A percentile compares a stretch with the other conserved stretches of the same genome.
Conservation (phyloP, 2,797 vertebrate genomes). For the Molossus alvarezi region DNA sequence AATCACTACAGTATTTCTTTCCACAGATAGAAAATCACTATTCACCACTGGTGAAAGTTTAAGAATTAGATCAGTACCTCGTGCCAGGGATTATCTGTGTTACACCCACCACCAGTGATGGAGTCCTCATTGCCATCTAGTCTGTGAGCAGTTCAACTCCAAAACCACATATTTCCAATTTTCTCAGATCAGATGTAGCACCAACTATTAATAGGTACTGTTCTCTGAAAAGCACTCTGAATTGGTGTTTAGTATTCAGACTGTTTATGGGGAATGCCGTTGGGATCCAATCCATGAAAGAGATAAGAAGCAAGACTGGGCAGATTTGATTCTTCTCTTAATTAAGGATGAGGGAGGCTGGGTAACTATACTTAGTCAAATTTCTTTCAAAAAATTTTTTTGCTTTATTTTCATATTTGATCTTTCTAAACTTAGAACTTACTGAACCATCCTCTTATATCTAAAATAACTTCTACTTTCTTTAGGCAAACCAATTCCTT, state of each 20-base stretch:
- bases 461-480: conserved; percentile 18
- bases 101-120: not conserved
- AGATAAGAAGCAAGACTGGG: not conserved
- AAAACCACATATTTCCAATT: not conserved
- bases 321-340: conserved; percentile 19
- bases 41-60: not conserved
- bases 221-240: conserved; percentile 32
- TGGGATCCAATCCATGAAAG: not conserved
- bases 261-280: not conserved
- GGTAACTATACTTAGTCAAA: conserved; percentile 5
- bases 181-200: not conserved
- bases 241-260: not conserved
- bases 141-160: not conserved
- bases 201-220: not conserved
- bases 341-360: not conserved
- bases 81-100: not conserved
- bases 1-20: not conserved
- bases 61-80: not conserved
- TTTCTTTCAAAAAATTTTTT: conserved; percentile 37
- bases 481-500: not conserved
- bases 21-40: not conserved
- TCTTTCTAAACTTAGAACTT: conserved; percentile 25
- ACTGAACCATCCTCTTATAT: not conserved
- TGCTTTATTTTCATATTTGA: conserved; percentile 61
- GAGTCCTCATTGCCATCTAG: not conserved